Base-by-base conservation (phyloP, 2,888 invertebrate genomes). In the Patella pellucida region DNA sequence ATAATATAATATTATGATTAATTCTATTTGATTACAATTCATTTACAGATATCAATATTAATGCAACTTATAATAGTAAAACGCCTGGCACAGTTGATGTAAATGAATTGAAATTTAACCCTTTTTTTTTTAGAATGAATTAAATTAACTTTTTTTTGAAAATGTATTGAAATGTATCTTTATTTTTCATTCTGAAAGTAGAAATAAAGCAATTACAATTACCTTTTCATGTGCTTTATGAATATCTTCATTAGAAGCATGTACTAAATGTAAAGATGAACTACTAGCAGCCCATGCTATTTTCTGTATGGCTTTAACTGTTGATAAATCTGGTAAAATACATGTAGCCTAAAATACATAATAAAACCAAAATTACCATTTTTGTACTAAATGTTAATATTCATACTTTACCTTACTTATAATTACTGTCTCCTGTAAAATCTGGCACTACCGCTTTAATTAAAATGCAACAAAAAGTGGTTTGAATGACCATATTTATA, bases 251-350 rank as follows among this genome's bases (percentile, higher is more conserved):
- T 93, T 92, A 0, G 94, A 92, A 0, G 93, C 92, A 84, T 94
- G 93, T 67, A 93, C 91, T 54, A 93, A 92, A 79, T 93, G 93
- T 71, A 94, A 90, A 88, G 94, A 94, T 23, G 95, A 94, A 77
- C 94, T 94, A 68, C 95, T 94, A 0, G 95, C 94, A 0, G 95
- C 94, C 95, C 95, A 95, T 9, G 95, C 94, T 77, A 96, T 92
- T 86, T 94, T 93, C 82, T 96, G 94, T 77, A 96, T 93, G 41
- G 95, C 94, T 86, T 94, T 93, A 71, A 95, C 94, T 51, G 95
- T 95, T 72, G 93, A 93, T 77, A 94, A 92, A 86, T 95, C 95
- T 14, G 96, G 96, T 77, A 95, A 92, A 82, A 94, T 94, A 76
- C 88, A 86, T 12, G 89, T 87, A 3, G 90, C 90, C 89, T 91